Conservation (phyloP, 2,888 invertebrate genomes). For the Hydraecia micacea region DNA sequence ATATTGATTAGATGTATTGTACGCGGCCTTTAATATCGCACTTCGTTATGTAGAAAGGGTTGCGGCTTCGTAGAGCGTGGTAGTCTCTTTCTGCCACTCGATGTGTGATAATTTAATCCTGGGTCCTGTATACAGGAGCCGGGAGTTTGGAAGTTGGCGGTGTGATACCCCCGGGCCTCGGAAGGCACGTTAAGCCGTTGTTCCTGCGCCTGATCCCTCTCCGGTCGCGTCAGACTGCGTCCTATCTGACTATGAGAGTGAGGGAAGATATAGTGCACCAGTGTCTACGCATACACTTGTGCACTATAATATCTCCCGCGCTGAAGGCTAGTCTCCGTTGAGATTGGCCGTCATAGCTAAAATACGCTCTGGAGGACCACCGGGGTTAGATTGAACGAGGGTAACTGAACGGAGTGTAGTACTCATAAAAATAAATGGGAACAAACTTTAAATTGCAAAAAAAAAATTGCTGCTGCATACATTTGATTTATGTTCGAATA, state of each 20-base stretch:
- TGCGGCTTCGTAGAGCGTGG: not conserved
- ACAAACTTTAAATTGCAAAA: not conserved
- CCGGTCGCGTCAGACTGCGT: not conserved
- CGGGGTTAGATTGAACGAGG: not conserved
- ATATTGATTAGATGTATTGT: not conserved
- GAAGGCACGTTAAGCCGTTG: too few species aligned
- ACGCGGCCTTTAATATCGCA: not conserved
- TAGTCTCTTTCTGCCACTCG: not conserved
- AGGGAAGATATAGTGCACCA: not conserved
- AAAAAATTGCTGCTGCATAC: not conserved
- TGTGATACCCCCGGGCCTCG: too few species aligned
- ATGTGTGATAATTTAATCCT: not conserved
- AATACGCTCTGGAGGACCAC: not conserved
- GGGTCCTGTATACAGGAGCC: not conserved
- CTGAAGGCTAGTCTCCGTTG: not conserved
- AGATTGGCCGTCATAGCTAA: not conserved
- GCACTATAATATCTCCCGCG: not conserved
- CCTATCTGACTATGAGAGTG: too few species aligned
- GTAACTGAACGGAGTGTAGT: not conserved
- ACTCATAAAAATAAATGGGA: too few species aligned
- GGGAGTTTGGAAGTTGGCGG: too few species aligned
- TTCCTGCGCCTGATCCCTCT: not conserved
- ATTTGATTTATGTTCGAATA: not conserved
- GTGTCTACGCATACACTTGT: not conserved
- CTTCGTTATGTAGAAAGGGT: not conserved